phyloP scores from a whole-genome alignment of 2,888 invertebrate species.

The Hemistola chrysoprasaria region DNA sequence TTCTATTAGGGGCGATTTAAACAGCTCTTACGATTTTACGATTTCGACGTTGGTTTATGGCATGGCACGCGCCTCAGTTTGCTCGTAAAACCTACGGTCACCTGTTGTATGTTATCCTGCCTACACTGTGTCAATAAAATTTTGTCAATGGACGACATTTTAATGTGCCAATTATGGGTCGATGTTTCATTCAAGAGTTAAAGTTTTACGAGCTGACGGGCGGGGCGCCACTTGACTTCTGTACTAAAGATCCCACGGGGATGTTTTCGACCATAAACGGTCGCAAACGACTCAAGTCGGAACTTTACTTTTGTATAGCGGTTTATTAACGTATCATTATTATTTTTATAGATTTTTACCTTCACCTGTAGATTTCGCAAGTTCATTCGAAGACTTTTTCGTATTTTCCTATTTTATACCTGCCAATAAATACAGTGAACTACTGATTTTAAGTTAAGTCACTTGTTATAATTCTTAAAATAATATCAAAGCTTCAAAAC shows the following conservation, averaged over 20 bases:
- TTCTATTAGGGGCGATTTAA: constrained; percentile 68
- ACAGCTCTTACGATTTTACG: constrained; percentile 67
- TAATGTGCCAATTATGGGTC: constrained; percentile 68
- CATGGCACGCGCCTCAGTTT: constrained; percentile 58
- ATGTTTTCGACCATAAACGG: constrained; percentile 29
- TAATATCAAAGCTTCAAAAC: background rate
- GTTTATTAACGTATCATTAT: constrained; percentile 15
- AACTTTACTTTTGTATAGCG: constrained; percentile 15
- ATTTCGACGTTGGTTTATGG: constrained; percentile 63
- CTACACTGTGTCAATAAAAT: constrained; percentile 67
- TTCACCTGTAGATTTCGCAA: background rate
- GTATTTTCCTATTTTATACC: too few relatives aligned
- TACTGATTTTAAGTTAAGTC: too few relatives aligned
- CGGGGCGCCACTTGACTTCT: constrained; percentile 37
- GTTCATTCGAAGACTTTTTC: constrained; percentile 1
- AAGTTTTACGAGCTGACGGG: constrained; percentile 49
- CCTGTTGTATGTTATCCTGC: constrained; percentile 68
- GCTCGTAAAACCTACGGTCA: constrained; percentile 76
- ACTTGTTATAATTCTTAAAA: too few relatives aligned
- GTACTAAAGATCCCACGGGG: constrained; percentile 32
- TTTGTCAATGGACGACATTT: constrained; percentile 68
- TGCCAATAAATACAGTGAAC: too few relatives aligned
- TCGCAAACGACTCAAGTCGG: constrained; percentile 20
- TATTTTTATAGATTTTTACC: constrained; percentile 9
- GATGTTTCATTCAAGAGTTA: constrained; percentile 61